Evolutionary conservation across 2,113 vertebrate species (phyloP), one percentile per base, ranked within the genome.

Genomic region (Marcusenius ussheri): DNA sequence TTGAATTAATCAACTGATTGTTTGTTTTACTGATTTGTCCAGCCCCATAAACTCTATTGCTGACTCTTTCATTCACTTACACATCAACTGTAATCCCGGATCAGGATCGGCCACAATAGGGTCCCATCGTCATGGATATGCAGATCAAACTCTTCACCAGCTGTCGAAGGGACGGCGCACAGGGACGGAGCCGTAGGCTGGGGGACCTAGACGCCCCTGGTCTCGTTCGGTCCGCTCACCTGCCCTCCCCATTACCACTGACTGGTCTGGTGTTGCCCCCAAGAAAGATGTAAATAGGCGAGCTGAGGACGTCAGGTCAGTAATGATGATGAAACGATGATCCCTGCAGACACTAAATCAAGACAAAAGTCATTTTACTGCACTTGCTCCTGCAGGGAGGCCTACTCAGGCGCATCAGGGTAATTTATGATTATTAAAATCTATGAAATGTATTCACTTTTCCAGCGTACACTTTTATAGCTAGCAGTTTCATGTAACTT

Each of bases 1-100:
- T 95, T 93, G 91, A 95, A 95, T 95, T 95, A 96, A 96, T 96
- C 95, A 95, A 94, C 94, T 96, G 95, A 96, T 96, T 96, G 95
- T 95, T 95, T 94, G 95, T 95, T 95, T 94, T 62, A 93, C 94
- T 90, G 93, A 95, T 93, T 84, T 92, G 94, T 94, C 94, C 93
- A 93, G 93, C 92, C 90, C 91, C 91, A 90, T 94, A 94, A 94
- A 93, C 93, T 93, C 94, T 93, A 95, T 88, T 46, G 87, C 10
- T 84, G 83, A 77, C 88, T 39, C 47, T 95, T 96, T 92, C 31
- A 93, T 95, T 96, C 93, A 91, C 94, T 89, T 62, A 89, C 47
- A 62, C 50, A 50, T 77, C 56, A n/a, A 94, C 92, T 92, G 93
- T 96, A 96, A 96, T 96, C 96, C 95, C 92, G 95, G 95, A 95